Conservation (phyloP, 2,113 vertebrate species). For the Sarotherodon lohbergeri region DNA sequence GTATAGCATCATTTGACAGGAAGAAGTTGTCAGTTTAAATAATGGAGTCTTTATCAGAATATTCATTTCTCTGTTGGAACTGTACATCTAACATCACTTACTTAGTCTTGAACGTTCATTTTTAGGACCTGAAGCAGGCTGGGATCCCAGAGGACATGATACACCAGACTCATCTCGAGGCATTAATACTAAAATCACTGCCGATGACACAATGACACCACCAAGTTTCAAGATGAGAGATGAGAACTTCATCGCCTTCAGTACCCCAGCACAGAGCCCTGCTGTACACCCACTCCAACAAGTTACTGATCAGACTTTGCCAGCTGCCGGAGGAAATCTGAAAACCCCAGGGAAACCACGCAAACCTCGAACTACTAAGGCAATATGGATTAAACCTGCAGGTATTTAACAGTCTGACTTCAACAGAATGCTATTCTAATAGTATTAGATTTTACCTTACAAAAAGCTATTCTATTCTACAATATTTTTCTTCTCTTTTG, state of each 20-base stretch:
- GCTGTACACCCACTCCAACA: slow-evolving; percentile 48
- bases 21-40: neutral
- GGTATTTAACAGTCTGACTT: slow-evolving; percentile 17
- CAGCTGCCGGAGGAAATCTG: neutral
- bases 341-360: slow-evolving; percentile 56
- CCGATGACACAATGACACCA: slow-evolving; percentile 29
- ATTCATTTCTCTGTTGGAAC: neutral
- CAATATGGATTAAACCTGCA: slow-evolving; percentile 29
- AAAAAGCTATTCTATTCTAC: too few relatives aligned
- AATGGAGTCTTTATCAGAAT: neutral
- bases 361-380: slow-evolving; percentile 60
- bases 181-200: slow-evolving; percentile 14
- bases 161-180: slow-evolving; percentile 43
- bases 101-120: neutral
- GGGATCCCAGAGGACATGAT: slow-evolving; percentile 20
- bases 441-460: neutral
- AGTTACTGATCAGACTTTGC: neutral
- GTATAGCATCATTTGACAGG: neutral
- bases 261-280: slow-evolving; percentile 43
- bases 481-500: neutral
- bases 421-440: neutral
- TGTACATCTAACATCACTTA: neutral
- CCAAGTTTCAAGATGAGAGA: slow-evolving; percentile 47
- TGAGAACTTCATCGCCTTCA: slow-evolving; percentile 49
- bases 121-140: slow-evolving; percentile 32